phyloP scores from a whole-genome alignment of 2,888 invertebrate genomes.

The Lithophane socia region DNA sequence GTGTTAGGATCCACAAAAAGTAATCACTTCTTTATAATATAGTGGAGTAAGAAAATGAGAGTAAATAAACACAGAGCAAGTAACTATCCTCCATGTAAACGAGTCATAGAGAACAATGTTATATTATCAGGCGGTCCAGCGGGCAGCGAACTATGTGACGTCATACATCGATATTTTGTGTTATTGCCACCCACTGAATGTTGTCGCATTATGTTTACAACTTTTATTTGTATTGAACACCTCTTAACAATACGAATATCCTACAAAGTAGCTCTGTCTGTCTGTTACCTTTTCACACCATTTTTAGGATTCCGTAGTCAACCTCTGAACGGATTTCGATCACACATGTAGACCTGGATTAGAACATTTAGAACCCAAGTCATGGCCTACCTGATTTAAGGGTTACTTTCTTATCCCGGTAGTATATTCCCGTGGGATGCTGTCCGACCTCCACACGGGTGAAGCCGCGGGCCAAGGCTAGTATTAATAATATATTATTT shows the following conservation, averaged over 20 bases:
- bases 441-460: neutral
- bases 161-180: slow-evolving; percentile 47
- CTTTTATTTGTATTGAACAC: slow-evolving; percentile 13
- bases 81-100: slow-evolving; percentile 6
- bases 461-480: neutral
- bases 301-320: no score
- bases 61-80: slow-evolving; percentile 17
- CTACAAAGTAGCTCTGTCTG: neutral
- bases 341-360: neutral
- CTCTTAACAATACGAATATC: neutral
- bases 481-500: no score
- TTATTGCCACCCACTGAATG: slow-evolving; percentile 25
- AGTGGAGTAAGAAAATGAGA: neutral
- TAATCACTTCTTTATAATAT: neutral
- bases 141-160: slow-evolving; percentile 49
- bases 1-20: neutral
- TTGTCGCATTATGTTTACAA: slow-evolving; percentile 1
- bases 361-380: neutral
- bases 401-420: neutral
- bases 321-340: no score
- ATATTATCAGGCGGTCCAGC: slow-evolving; percentile 49
- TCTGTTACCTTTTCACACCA: no score
- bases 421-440: neutral
- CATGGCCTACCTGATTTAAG: no score
- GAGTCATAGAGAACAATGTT: slow-evolving; percentile 38